These are phyloP conservation scores for Fistularia tabacaria DNA, from an alignment of 2,797 vertebrate species.

Conservation along the genomic window DNA sequence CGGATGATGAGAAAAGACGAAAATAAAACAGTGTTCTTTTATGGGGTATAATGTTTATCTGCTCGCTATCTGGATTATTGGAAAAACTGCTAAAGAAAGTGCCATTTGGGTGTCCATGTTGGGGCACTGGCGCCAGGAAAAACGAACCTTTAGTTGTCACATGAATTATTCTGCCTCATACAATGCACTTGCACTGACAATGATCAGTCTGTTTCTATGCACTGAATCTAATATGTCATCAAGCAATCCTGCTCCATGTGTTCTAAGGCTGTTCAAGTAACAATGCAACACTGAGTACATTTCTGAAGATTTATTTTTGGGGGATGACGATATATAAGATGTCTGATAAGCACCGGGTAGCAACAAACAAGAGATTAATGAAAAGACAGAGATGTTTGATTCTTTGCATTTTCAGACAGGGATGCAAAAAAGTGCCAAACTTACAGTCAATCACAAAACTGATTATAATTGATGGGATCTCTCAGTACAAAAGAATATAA, in stretches of 20 bases:
- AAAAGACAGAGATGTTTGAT: too few species aligned
- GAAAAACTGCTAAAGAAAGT: conserved; percentile 28
- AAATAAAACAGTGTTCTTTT: conserved; percentile 20
- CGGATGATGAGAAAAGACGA: conserved; percentile 10
- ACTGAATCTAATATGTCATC: background rate
- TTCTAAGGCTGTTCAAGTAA: background rate
- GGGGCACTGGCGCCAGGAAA: conserved; percentile 8
- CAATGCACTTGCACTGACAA: background rate
- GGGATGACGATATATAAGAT: too few species aligned
- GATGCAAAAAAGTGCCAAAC: too few species aligned
- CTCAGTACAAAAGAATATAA: too few species aligned
- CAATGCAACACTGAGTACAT: background rate
- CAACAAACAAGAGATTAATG: too few species aligned
- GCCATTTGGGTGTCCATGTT: too few species aligned
- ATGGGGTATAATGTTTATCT: conserved; percentile 24
- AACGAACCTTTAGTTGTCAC: conserved; percentile 26
- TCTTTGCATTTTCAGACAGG: too few species aligned
- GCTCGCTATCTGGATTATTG: conserved; percentile 14
- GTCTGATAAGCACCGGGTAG: too few species aligned
- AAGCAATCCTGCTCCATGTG: background rate
- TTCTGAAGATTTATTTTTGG: too few species aligned
- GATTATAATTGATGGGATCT: too few species aligned
- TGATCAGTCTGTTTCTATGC: conserved; percentile 1
- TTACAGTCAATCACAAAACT: too few species aligned
- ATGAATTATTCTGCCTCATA: conserved; percentile 16